Evolutionary conservation across 2,113 vertebrate genomes (phyloP).

Genomic region (Coptodon bakossiorum): DNA sequence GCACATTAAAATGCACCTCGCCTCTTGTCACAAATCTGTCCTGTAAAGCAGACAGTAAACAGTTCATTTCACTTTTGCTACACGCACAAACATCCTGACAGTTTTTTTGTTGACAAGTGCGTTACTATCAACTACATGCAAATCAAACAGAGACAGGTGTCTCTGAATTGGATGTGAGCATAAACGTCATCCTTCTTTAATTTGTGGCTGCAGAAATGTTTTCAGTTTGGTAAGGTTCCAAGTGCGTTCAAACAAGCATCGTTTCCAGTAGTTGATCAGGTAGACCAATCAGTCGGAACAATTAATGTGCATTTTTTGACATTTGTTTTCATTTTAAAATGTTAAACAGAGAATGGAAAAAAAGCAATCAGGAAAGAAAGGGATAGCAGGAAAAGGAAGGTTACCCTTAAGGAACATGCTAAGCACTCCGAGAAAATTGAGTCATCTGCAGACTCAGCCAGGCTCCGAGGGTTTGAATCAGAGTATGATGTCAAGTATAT

Average conservation of each 20-base stretch:
- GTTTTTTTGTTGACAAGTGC: neutral
- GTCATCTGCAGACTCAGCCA: neutral
- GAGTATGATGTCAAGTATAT: conserved; percentile 1
- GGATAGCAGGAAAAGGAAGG: neutral
- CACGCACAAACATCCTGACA: neutral
- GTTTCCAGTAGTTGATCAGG: neutral
- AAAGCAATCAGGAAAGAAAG: neutral
- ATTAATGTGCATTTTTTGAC: neutral
- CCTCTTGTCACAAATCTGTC: neutral
- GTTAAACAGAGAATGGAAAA: neutral
- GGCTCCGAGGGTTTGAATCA: conserved; percentile 11
- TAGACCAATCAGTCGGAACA: neutral
- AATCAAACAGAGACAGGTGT: neutral
- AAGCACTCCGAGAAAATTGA: neutral
- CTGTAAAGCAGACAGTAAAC: neutral
- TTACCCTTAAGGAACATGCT: neutral
- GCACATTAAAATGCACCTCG: neutral
- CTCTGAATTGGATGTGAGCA: neutral
- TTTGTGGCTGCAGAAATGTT: neutral
- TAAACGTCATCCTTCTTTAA: neutral
- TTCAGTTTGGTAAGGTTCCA: neutral
- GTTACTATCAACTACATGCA: neutral
- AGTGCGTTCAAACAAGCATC: neutral
- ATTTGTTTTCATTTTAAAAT: neutral
- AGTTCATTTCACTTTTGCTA: neutral